phyloP scores from a whole-genome alignment of 1,140 invertebrate genomes.

The Drosophila ficusphila region DNA sequence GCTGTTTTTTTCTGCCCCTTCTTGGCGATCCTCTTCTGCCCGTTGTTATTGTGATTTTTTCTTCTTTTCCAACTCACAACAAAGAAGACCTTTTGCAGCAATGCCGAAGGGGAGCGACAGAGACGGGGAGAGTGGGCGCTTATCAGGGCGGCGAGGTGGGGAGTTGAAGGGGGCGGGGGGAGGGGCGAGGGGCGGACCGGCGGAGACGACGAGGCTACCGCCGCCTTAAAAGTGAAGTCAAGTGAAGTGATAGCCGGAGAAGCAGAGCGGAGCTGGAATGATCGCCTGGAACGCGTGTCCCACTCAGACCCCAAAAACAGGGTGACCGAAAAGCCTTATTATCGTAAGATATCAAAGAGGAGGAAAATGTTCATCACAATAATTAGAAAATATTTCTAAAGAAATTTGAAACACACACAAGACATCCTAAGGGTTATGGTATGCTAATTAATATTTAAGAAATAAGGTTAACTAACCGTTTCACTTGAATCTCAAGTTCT shows the following conservation, averaged over 20 bases:
- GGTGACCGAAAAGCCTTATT: conserved; percentile 18
- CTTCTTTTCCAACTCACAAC: conserved; percentile 61
- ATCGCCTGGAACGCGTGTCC: conserved; percentile 60
- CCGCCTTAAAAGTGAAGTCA: conserved; percentile 54
- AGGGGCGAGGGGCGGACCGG: conserved; percentile 6
- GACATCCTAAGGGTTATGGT: too few relatives aligned
- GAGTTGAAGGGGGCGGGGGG: background rate
- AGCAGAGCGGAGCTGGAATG: conserved; percentile 25
- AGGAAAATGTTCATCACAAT: too few relatives aligned
- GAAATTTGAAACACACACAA: too few relatives aligned
- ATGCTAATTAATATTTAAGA: too few relatives aligned
- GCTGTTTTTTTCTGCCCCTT: conserved; percentile 55
- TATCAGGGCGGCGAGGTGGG: conserved; percentile 60
- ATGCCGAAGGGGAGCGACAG: conserved; percentile 4
- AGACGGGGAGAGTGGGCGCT: conserved; percentile 9
- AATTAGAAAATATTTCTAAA: too few relatives aligned
- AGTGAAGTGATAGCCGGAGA: conserved; percentile 61
- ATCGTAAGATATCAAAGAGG: too few relatives aligned
- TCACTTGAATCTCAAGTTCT: background rate
- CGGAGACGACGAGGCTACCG: conserved; percentile 70
- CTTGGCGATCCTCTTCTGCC: conserved; percentile 23
- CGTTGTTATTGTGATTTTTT: conserved; percentile 47
- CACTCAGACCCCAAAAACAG: conserved; percentile 58
- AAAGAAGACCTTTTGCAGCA: conserved; percentile 76
- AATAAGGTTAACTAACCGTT: too few relatives aligned